A percentile compares a stretch with the other conserved stretches of the same genome.
Evolutionary conservation across 2,888 invertebrate genomes (phyloP).

Genomic region (Pseudococcus jackbeardsleyi): DNA sequence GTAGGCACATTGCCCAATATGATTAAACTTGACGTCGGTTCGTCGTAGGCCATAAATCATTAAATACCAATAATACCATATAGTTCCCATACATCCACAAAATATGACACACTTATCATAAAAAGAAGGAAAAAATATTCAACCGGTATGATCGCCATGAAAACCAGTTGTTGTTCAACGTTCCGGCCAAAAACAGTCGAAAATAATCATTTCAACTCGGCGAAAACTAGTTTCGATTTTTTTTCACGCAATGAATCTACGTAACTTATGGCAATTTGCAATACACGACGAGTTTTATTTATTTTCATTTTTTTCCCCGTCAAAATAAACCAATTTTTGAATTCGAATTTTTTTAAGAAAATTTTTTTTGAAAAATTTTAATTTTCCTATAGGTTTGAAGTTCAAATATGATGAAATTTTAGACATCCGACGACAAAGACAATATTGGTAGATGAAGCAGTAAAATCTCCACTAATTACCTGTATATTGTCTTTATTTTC

Average conservation of each 20-base stretch:
- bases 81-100: background rate
- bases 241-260: background rate
- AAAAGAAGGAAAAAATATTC: background rate
- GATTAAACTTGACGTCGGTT: background rate
- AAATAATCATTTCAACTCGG: background rate
- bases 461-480: background rate
- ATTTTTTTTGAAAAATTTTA: background rate
- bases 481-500: constrained; percentile 48
- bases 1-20: background rate
- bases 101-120: constrained; percentile 26
- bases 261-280: too few species aligned
- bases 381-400: too few species aligned
- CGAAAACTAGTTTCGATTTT: background rate
- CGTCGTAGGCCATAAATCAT: background rate
- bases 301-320: too few species aligned
- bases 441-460: background rate
- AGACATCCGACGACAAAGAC: background rate
- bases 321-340: background rate
- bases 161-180: constrained; percentile 49
- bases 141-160: constrained; percentile 31
- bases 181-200: background rate
- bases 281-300: background rate
- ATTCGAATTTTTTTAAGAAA: background rate
- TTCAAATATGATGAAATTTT: background rate
- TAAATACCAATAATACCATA: background rate